Base-by-base conservation (phyloP, 2,113 vertebrate genomes). In the Spizaetus ornatus region DNA sequence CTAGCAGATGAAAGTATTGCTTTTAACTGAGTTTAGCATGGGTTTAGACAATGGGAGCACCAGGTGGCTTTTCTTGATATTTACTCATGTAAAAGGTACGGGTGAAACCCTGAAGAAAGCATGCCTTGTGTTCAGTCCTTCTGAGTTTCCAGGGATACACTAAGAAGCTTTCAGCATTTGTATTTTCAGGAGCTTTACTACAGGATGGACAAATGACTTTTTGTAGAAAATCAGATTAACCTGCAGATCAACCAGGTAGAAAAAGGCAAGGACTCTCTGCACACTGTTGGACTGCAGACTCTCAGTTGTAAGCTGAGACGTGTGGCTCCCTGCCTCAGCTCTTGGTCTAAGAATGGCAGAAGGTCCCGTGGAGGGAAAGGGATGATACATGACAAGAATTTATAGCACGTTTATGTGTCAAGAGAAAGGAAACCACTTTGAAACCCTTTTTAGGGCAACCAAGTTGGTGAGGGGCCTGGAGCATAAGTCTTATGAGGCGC, bases 391-490 rank as follows among this genome's bases (percentile, higher is more conserved):
- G 50, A 32, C 38, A 59, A 58, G 63, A 82, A 47, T 65, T n/a
- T 66, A 22, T 34, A 38, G 23, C 16, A 16, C 1, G 0, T 82
- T 32, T 67, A 7, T 31, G 21, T 4, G 0, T 42, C 47, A 27
- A 23, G 45, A 71, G 58, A 45, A 67, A 50, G 59, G 9, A 67
- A 62, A 14, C 16, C 3, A 6, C 31, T 78, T 56, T 48, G 21
- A 48, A 48, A 48, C 47, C 47, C 6, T 21, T 48, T 48, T 48
- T 22, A 48, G 20, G 47, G 47, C 21, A 22, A 48, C 47, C 21
- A 48, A 48, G 47, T 7, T 22, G 47, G 21, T 48, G 21, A 48
- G 47, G 47, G 47, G 6, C 11, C 47, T 48, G 47, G 21, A 48
- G 47, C 47, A 12, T 3, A 22, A 48, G 47, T 48, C 11, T 48